phyloP scores from a whole-genome alignment of 2,113 vertebrate genomes.

The Alexandromys fortis region DNA sequence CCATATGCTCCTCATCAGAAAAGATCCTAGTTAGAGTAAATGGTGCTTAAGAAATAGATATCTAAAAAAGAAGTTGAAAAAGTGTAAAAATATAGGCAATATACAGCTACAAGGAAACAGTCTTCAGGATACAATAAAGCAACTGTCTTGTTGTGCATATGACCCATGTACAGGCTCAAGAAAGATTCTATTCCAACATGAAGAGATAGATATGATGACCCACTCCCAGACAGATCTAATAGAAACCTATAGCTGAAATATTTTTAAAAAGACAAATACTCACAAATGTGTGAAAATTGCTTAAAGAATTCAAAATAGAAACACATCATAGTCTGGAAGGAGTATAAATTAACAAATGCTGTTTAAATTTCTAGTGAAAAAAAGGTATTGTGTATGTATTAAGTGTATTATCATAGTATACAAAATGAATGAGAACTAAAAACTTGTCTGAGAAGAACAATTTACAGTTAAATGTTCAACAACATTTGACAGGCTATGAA shows the following conservation, averaged over 20 bases:
- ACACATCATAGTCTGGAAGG: background rate
- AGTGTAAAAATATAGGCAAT: background rate
- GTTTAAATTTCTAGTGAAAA: background rate
- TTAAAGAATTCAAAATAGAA: background rate
- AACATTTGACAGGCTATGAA: background rate
- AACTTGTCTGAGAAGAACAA: background rate
- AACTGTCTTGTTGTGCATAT: background rate
- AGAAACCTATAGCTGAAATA: background rate
- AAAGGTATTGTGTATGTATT: background rate
- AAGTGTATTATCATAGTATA: background rate
- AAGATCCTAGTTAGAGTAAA: background rate
- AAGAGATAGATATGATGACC: background rate
- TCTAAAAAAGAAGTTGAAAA: background rate
- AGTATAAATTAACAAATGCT: background rate
- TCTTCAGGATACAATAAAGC: fast-evolving
- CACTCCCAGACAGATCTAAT: background rate
- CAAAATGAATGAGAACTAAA: background rate
- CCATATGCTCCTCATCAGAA: background rate
- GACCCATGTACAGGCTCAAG: background rate
- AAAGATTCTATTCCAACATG: background rate
- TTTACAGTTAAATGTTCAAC: background rate
- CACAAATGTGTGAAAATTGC: background rate
- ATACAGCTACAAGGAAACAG: background rate
- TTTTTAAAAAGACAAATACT: background rate
- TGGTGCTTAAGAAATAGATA: background rate